Evolutionary conservation across 2,888 invertebrate genomes (phyloP), one percentile per base, ranked within the genome.

Genomic region (Dicyrtoma fusca): DNA sequence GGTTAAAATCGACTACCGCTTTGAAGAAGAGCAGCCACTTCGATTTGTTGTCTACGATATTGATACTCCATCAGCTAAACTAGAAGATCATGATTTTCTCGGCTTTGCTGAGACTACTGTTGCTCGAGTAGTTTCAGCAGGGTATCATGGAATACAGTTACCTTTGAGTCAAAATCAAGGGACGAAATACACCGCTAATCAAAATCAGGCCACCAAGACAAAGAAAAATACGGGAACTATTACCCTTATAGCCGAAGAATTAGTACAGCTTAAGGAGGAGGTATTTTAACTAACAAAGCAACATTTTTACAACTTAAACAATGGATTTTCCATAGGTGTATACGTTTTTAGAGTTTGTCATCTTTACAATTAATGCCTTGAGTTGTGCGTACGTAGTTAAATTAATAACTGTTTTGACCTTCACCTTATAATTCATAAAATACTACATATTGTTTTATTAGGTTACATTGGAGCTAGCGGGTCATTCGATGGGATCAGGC

Each of bases 11-110:
- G 84, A 85, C 65, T 88, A 87, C 80, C 84, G 84, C 73, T 88
- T 88, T 83, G 87, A 88, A 80, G 85, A 87, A 74, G 85, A 86
- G 61, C 88, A 88, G 81, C 82, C 84, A 51, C 81, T 88, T 42
- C 83, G 83, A 76, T 86, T 88, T 81, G 85, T 85, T 74, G 83
- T 74, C 1, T 84, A 83, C 79, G 85, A 85, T 80, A 81, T 84
- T 71, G 85, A 85, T 78, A 82, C 81, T 44, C 80, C 81, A n/a
- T 72, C 75, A 25, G 68, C 79, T 5, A 81, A 82, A 69, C 75
- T 84, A 21, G 81, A 80, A 51, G 81, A 82, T 45, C 85, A 85
- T 79, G 85, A 87, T 78, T 86, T 86, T 76, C 82, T 88, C 14
- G 88, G 88, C 11, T 82, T 82, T 65, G 82, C 85, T 26, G 85